Base-by-base conservation (phyloP, 1,140 invertebrate genomes). In the Drosophila setifemur region DNA sequence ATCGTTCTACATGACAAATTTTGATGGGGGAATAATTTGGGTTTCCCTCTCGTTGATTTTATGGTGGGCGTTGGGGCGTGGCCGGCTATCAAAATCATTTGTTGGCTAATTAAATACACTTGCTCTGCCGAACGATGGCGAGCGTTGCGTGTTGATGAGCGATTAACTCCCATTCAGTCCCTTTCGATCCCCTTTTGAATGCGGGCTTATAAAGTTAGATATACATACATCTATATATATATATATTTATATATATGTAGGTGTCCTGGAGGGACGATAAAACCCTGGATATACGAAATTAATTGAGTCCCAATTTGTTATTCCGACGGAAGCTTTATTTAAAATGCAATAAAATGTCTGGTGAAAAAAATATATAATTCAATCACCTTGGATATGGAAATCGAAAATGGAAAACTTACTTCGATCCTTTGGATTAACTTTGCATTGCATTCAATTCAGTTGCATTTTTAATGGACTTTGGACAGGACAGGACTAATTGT, bases 31-130 rank as follows among this genome's bases (percentile, higher is more conserved):
- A 73, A 78, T 82, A 78, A 82, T 82, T 82, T 78, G 57, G 73
- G 40, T 72, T 60, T 68, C 45, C 35, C 60, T 83, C 52, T 26
- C 47, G 50, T 68, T 73, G 29, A 73, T 69, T 83, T 77, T 55
- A 77, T 70, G 55, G 3, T 21, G n/a, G 31, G 28, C 33, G 57
- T 64, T 63, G 16, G 23, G 63, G 49, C 29, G 39, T 45, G 44
- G 25, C 16, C 5, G 35, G 45, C 49, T 72, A 71, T 71, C 16
- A 76, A 75, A 81, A 66, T 79, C 66, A 75, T 81, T 79, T 79
- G 72, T 66, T 61, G 71, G 77, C 72, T 81, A 79, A 79, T 79
- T 79, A 75, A 79, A 79, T 82, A 60, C 68, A 74, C 61, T 81
- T 76, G 54, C 48, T 35, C 50, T 23, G 49, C 37, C 50, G 50